Evolutionary conservation across 2,888 invertebrate species (phyloP), one percentile per base, ranked within the genome.

Genomic region (Drosophila recens): DNA sequence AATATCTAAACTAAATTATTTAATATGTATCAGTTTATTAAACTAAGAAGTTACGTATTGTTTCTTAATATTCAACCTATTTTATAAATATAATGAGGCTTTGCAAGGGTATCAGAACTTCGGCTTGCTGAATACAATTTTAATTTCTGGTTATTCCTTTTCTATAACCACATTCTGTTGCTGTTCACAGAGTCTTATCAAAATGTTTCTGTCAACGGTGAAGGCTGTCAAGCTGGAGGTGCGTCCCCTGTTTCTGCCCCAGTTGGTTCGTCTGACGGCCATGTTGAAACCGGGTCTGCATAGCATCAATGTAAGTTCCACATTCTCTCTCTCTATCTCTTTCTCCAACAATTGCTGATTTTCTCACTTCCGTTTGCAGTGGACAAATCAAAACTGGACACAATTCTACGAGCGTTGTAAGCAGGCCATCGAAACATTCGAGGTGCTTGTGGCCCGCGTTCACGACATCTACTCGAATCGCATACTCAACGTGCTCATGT

Each of bases 381-480:
- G 98, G 98, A 97, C 97, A 1, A 96, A 97, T 70, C 94, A 96
- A 15, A 95, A 96, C 76, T 97, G 98, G 96, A 94, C 95, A 65
- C 94, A 94, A 63, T 98, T 97, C 91, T 95, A 97, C 70, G 95
- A 96, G 67, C 94, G 94, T 59, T 96, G 96, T 27, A 95, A 96
- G 75, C 94, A 95, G 42, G 96, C 97, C 20, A 96, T 98, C 27
- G 95, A 96, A 77, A 95, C 96, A 63, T 97, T 98, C 90, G 97
- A 97, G 80, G 94, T 95, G 15, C 91, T 96, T 80, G 95, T 95
- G 9, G 95, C 95, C 13, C 95, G 97, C 80, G 96, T 98, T 4
- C 97, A 97, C 86, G 98, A 98, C 90, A 97, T 98, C 67, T 97
- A 98, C 90, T 95, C 96, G 4, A 98, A 98, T 91, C 95, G 98